phyloP scores from a whole-genome alignment of 1,140 invertebrate species.

The Lucilia sericata region DNA sequence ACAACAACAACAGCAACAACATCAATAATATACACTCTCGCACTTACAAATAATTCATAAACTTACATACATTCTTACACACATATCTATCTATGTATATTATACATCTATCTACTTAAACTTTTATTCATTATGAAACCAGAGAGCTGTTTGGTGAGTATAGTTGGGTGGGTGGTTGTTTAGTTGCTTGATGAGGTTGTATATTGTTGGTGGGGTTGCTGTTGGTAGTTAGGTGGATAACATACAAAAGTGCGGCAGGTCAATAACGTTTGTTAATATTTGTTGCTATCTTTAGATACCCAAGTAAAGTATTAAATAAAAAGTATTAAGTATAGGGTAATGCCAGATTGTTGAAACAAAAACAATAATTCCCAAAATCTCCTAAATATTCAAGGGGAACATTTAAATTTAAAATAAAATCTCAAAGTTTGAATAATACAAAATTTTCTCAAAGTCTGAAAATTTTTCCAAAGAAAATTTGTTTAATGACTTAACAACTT shows the following conservation, averaged over 20 bases:
- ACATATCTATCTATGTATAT: neutral
- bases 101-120: neutral
- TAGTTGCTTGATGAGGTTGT: neutral
- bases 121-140: neutral
- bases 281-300: neutral
- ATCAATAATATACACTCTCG: neutral
- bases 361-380: neutral
- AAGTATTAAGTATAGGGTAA: neutral
- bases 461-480: too few species aligned
- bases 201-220: neutral
- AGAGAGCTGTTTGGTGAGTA: neutral
- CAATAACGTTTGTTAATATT: conserved; percentile 42
- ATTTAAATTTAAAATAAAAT: too few species aligned
- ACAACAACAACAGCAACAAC: too few species aligned
- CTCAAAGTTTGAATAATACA: too few species aligned
- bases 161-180: conserved; percentile 36
- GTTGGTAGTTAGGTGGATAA: neutral
- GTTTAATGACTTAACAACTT: too few species aligned
- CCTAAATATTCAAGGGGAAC: neutral
- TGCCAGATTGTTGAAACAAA: neutral
- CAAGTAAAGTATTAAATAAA: neutral
- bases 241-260: conserved; percentile 40
- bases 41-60: neutral
- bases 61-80: neutral
- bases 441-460: too few species aligned